Evolutionary conservation across 37 sponge, comb jelly and placozoan species (phyloP).

Genomic region (Tethya wilhelma): DNA sequence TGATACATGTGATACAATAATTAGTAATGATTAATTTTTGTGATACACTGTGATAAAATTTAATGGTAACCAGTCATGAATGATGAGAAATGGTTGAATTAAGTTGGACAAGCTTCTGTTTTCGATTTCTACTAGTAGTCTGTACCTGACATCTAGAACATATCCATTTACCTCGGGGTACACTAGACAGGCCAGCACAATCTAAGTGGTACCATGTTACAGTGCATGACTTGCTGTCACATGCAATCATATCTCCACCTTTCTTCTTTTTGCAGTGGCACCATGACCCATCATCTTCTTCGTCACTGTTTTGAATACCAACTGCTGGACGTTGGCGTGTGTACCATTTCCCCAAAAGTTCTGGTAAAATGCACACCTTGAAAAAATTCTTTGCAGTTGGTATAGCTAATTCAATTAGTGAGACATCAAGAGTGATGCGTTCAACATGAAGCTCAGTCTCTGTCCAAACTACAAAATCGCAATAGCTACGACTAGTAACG

Average conservation of each 20-base stretch:
- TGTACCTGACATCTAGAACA: too few species aligned
- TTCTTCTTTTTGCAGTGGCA: conserved; percentile 41
- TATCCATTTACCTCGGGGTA: conserved; percentile 40
- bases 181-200: conserved; percentile 6
- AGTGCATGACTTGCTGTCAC: conserved; percentile 41
- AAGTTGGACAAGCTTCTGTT: too few species aligned
- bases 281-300: conserved; percentile 47
- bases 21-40: not conserved
- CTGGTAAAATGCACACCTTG: conserved; percentile 38
- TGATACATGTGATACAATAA: too few species aligned
- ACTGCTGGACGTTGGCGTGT: conserved; percentile 1
- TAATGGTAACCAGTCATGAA: not conserved
- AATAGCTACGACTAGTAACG: too few species aligned
- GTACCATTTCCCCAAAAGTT: conserved; percentile 54
- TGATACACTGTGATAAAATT: not conserved
- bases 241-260: conserved; percentile 51
- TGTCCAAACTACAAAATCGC: too few species aligned
- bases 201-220: conserved; percentile 46
- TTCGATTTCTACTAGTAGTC: too few species aligned
- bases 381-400: conserved; percentile 21
- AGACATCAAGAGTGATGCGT: too few species aligned
- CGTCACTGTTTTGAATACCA: not conserved
- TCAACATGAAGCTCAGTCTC: too few species aligned
- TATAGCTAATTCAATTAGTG: too few species aligned
- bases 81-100: not conserved